A percentile compares a stretch with the other conserved stretches of the same genome.
Conservation (phyloP, 2,797 vertebrate genomes). For the Hippoglossus hippoglossus region DNA sequence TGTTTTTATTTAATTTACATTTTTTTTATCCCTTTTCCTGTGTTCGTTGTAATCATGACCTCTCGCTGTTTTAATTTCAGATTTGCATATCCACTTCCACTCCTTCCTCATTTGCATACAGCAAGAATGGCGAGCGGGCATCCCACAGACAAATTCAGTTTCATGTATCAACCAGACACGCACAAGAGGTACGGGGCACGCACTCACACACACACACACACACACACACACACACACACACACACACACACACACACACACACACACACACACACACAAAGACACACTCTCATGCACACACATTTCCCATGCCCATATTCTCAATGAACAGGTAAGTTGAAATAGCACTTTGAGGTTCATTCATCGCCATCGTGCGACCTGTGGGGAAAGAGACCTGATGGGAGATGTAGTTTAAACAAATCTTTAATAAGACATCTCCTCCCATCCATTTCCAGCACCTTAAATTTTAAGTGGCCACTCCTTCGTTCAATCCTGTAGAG, state of each 20-base stretch:
- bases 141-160: conserved; percentile 89
- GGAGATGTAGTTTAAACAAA: conserved; percentile 15
- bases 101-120: conserved; percentile 87
- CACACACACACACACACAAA: too few relatives aligned
- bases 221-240: conserved; percentile 24
- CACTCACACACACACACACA: conserved; percentile 68
- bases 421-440: conserved; percentile 1
- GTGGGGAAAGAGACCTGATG: conserved; percentile 8
- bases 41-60: conserved; percentile 85
- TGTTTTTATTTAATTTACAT: conserved; percentile 37
- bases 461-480: conserved; percentile 3
- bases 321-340: conserved; percentile 65
- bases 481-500: background rate
- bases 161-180: conserved; percentile 86
- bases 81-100: conserved; percentile 88
- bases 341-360: conserved; percentile 15
- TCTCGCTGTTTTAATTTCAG: conserved; percentile 88
- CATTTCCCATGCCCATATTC: conserved; percentile 35
- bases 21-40: conserved; percentile 54
- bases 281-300: too few relatives aligned
- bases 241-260: conserved; percentile 10
- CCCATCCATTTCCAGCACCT: conserved; percentile 2
- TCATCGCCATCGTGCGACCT: background rate
- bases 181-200: conserved; percentile 83
- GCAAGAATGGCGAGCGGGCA: conserved; percentile 87